Evolutionary conservation across 2,888 invertebrate genomes (phyloP).

Genomic region (Lycophotia porphyrea): DNA sequence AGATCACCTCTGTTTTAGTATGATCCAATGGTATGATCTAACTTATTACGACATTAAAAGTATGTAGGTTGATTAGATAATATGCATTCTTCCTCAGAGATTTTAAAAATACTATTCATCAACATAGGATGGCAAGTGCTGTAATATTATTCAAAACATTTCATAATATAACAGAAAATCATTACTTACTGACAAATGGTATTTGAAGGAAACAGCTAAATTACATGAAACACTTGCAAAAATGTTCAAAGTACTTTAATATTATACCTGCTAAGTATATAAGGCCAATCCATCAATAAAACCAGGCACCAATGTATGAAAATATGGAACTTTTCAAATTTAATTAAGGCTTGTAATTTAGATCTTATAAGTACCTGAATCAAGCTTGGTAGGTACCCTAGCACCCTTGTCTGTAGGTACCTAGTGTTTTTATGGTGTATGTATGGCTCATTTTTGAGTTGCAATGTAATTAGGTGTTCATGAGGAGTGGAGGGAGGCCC

Average conservation of each 20-base stretch:
- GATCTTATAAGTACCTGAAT: neutral
- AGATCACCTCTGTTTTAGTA: conserved; percentile 49
- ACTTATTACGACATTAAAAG: conserved; percentile 42
- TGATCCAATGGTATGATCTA: conserved; percentile 55
- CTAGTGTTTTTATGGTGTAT: neutral
- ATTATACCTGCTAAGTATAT: too few species aligned
- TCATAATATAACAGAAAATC: neutral
- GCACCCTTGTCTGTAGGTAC: neutral
- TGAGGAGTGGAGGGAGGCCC: too few species aligned
- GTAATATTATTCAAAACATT: conserved; percentile 5
- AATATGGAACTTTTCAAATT: too few species aligned
- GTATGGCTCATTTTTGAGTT: too few species aligned
- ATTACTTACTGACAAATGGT: neutral
- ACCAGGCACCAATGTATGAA: neutral
- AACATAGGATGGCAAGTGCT: neutral
- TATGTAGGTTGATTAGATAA: conserved; percentile 47
- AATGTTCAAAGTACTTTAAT: neutral
- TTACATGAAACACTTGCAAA: neutral
- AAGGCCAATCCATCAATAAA: neutral
- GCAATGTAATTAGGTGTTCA: too few species aligned
- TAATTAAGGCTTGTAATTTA: too few species aligned
- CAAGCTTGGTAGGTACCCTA: neutral
- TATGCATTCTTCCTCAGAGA: conserved; percentile 40
- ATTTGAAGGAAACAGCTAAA: neutral
- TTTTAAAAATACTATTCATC: conserved; percentile 2